These are phyloP conservation scores for Pseudochromis fuscus DNA, from an alignment of 2,797 vertebrate species.

Conservation along the genomic window DNA sequence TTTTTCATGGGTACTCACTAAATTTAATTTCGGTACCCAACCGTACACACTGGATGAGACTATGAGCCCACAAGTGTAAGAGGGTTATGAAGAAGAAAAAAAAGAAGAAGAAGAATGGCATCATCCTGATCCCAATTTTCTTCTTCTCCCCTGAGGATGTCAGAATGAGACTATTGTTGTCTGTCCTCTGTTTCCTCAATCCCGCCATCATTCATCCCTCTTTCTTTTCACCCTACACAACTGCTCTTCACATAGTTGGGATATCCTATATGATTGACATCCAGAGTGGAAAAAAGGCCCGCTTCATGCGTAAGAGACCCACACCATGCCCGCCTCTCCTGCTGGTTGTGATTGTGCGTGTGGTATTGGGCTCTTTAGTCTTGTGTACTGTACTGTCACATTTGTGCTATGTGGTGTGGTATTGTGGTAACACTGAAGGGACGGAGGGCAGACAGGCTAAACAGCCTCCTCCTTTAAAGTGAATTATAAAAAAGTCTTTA, in stretches of 20 bases:
- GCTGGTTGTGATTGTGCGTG: constrained; percentile 70
- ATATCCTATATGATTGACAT: constrained; percentile 43
- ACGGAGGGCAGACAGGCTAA: constrained; percentile 44
- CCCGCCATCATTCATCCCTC: constrained; percentile 19
- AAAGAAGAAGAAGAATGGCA: constrained; percentile 28
- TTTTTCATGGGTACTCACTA: too few species aligned
- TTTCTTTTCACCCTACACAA: constrained; percentile 45
- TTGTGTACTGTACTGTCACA: constrained; percentile 58
- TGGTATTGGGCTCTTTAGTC: constrained; percentile 54
- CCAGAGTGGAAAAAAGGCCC: constrained; percentile 7
- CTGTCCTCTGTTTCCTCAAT: constrained; percentile 44
- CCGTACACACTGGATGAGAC: constrained; percentile 9
- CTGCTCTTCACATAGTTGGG: constrained; percentile 40
- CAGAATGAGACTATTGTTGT: constrained; percentile 70
- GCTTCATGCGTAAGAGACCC: constrained; percentile 28
- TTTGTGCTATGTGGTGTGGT: constrained; percentile 61
- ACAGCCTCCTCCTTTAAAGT: constrained; percentile 59
- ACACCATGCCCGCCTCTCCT: constrained; percentile 29
- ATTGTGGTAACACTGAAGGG: constrained; percentile 52
- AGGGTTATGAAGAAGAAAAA: constrained; percentile 22
- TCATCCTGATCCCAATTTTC: constrained; percentile 31
- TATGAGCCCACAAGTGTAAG: constrained; percentile 8
- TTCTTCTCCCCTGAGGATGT: constrained; percentile 24
- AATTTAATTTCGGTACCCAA: too few species aligned
- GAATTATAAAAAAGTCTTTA: constrained; percentile 49